These are phyloP conservation scores for Amblyjoppa proteus DNA, from an alignment of 2,888 invertebrate species.

Conservation along the genomic window DNA sequence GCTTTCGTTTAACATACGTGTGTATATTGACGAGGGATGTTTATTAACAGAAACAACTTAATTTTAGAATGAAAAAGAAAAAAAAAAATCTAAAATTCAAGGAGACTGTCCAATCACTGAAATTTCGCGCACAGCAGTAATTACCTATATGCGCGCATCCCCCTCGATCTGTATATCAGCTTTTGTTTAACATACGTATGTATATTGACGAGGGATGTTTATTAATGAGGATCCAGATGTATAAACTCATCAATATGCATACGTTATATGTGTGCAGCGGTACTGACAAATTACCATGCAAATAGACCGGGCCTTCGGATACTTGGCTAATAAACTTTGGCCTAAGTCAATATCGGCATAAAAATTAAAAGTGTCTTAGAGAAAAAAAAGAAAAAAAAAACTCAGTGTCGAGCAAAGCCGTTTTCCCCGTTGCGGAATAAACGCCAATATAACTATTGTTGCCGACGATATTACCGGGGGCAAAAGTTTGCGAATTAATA, in stretches of 20 bases:
- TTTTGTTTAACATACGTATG: conserved; percentile 12
- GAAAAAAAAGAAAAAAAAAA: not conserved
- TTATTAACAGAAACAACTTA: not conserved
- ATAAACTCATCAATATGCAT: conserved; percentile 21
- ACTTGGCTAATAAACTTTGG: not conserved
- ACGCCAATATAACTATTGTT: conserved; percentile 6
- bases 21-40: conserved; percentile 8
- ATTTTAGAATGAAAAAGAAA: not conserved
- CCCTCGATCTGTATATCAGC: not conserved
- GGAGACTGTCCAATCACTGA: not conserved
- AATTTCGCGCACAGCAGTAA: not conserved
- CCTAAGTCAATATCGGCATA: not conserved
- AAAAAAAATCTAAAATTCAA: not conserved
- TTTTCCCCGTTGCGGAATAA: not conserved
- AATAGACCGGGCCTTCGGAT: not conserved
- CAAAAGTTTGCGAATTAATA: conserved; percentile 49
- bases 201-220: conserved; percentile 11
- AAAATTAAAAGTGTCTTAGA: not conserved
- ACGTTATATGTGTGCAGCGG: not conserved
- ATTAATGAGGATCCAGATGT: not conserved
- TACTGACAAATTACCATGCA: conserved; percentile 12
- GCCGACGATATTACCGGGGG: not conserved
- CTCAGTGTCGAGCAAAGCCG: not conserved
- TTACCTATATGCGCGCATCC: not conserved
- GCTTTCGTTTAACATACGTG: conserved; percentile 4